Conservation (phyloP, 2,113 vertebrate species). For the Chamaetylas fuelleborni region DNA sequence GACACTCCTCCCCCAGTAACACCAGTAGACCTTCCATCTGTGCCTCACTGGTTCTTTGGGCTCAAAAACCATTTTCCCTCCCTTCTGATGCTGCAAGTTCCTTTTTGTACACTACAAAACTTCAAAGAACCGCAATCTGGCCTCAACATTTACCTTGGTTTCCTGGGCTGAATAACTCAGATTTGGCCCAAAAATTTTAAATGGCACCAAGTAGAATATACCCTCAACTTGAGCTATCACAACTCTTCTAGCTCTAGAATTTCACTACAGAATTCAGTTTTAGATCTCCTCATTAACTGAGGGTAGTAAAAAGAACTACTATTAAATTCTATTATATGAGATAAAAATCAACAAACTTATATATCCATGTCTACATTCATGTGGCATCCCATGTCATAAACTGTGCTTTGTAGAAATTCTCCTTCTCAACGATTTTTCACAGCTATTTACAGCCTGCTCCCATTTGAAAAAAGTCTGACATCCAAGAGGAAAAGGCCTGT, state of each 20-base stretch:
- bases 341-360: neutral
- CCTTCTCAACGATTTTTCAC: conserved; percentile 5
- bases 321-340: neutral
- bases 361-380: neutral
- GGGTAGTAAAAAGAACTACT: rapidly evolving
- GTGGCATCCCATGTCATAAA: neutral
- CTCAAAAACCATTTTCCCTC: neutral
- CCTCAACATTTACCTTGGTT: neutral
- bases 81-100: neutral
- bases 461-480: neutral
- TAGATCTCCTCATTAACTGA: neutral
- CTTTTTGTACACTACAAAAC: rapidly evolving
- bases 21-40: neutral
- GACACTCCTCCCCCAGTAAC: neutral
- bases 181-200: neutral
- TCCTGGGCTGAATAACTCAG: neutral
- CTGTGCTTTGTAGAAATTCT: neutral
- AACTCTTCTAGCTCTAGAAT: neutral
- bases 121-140: neutral
- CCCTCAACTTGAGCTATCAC: neutral
- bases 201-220: neutral
- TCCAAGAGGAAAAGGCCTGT: neutral
- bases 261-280: neutral
- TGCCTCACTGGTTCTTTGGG: neutral
- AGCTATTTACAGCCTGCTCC: conserved; percentile 15